Evolutionary conservation across 1,140 invertebrate genomes (phyloP).

Genomic region (Sitophilus oryzae): DNA sequence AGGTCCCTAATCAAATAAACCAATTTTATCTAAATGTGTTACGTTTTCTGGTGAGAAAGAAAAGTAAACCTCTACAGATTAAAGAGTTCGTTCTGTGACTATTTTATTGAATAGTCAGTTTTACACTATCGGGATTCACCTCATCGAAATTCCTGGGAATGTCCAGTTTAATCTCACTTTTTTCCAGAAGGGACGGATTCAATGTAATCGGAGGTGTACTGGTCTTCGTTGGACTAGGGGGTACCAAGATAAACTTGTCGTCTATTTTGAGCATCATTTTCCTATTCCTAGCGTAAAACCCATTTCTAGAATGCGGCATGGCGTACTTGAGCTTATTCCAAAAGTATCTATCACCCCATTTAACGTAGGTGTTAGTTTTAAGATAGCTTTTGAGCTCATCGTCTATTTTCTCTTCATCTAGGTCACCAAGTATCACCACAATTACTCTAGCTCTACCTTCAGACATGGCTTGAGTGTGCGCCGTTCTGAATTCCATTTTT

Average conservation of each 20-base stretch:
- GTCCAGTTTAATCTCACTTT: neutral
- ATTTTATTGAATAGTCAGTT: no score
- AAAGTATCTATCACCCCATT: slow-evolving; percentile 79
- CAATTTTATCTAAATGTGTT: no score
- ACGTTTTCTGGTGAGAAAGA: no score
- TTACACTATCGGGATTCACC: no score
- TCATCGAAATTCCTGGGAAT: slow-evolving; percentile 1
- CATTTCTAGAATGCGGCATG: slow-evolving; percentile 27
- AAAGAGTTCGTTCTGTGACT: no score
- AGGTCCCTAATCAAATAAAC: no score
- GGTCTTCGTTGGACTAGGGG: slow-evolving; percentile 13
- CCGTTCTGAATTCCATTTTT: slow-evolving; percentile 74
- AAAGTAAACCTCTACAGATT: no score
- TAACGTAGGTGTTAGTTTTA: slow-evolving; percentile 79
- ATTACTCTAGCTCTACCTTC: slow-evolving; percentile 58
- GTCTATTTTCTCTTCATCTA: slow-evolving; percentile 61
- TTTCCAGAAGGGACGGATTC: slow-evolving; percentile 10
- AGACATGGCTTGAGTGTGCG: slow-evolving; percentile 67
- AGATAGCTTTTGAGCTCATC: slow-evolving; percentile 71
- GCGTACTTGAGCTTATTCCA: slow-evolving; percentile 76
- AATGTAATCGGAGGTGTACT: slow-evolving; percentile 19
- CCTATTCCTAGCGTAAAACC: slow-evolving; percentile 11
- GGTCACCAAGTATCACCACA: slow-evolving; percentile 71
- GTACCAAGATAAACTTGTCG: slow-evolving; percentile 18
- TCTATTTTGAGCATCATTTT: slow-evolving; percentile 21